Evolutionary conservation across 2,888 invertebrate species (phyloP), one percentile per base, ranked within the genome.

Genomic region (Dastarcus helophoroides): DNA sequence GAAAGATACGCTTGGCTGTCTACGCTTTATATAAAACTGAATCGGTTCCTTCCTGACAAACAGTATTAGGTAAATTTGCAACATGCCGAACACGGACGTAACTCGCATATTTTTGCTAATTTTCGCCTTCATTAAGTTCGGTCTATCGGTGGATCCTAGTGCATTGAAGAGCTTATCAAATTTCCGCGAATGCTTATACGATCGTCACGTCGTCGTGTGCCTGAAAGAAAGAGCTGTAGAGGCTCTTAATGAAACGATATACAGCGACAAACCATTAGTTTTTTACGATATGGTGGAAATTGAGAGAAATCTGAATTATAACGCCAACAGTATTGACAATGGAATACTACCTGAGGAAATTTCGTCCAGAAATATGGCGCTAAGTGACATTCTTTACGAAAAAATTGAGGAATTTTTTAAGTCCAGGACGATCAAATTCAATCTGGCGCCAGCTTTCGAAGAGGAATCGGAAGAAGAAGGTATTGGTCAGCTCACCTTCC

Each of bases 341-440:
- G 65, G 67, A 0, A 63, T 64, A 26, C 62, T 70, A 1, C 69
- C 72, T 1, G 64, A 62, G n/a, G 71, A 72, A 45, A 51, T 67
- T 0, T 56, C 64, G 27, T 65, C 67, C 21, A 58, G 73, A 35
- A 54, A 69, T 23, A 63, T 65, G 38, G 61, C 64, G 39, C 52
- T 74, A 0, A 58, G 53, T 34, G 54, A 56, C 27, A 41, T 58
- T 17, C 32, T 65, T 7, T 44, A 54, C 31, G 50, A 57, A n/a
- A 63, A 60, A 43, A 39, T 65, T 3, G 53, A 58, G 16, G 54
- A 62, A 27, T 62, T 62, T 33, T 51, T 64, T 17, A 56, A 58
- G 32, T 64, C 65, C 0, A 54, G 65, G 35, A 52, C 57, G 3
- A 39, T 68, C 9, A 63, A 60, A 36, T 47, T 66, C 22, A 62